Evolutionary conservation across 2,888 invertebrate genomes (phyloP), one percentile per base, ranked within the genome.

Genomic region (Malthinus flaveolus): DNA sequence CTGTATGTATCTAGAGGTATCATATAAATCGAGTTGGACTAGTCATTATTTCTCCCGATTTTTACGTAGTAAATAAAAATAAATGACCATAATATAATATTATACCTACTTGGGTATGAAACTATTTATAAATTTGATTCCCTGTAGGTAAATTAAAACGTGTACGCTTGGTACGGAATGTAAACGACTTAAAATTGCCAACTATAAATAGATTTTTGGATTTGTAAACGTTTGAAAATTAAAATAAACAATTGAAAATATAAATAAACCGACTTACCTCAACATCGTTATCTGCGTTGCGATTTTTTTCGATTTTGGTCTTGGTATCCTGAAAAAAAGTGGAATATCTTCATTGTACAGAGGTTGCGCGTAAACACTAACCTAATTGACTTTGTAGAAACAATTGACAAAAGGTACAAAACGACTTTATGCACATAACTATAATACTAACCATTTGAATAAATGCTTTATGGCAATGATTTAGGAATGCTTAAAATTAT

Each of bases 301-400:
- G 82, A 59, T 66, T 70, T 60, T 83, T 84, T 70, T 84, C 84
- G 66, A 79, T 77, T 81, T 84, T 84, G 71, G 79, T 83, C 81
- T 84, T 85, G 80, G 83, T 81, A 73, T 80, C 82, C 81, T 82
- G 80, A 78, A 81, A 81, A 64, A 75, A 79, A 79, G 72, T 79
- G 79, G 73, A 59, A 62, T 47, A 56, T 50, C 61, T 59, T 51
- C 59, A 49, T 57, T 59, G 56, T 62, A 61, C 72, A 51, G 61
- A 61, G 54, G 56, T 62, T 64, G 64, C 59, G 55, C 61, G 63
- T 59, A 59, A 62, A 61, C 61, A 68, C 66, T 67, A 67, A 68
- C 68, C 67, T 67, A 68, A 61, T 58, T 60, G 60, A 62, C 60
- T 62, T 47, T 32, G 39, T 44, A 15, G 37, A 34, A 54, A 58